Percentiles rank a stretch among this genome's conserved stretches.
These are phyloP conservation scores for Helostoma temminkii DNA, from an alignment of 2,797 vertebrate species.

Conservation along the genomic window DNA sequence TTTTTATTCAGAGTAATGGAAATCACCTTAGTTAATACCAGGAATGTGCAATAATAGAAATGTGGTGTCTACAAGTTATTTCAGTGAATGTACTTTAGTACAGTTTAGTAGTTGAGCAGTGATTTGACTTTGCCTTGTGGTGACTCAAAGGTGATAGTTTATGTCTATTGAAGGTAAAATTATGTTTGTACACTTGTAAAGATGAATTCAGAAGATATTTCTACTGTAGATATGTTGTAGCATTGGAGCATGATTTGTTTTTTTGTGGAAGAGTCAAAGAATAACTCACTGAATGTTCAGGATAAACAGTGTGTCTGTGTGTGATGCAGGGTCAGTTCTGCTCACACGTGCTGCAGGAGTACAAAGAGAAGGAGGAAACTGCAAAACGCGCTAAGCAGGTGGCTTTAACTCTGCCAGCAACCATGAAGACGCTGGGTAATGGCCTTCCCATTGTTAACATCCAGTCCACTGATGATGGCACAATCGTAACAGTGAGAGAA, in stretches of 20 bases:
- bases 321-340: conserved; percentile 84
- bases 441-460: conserved; percentile 79
- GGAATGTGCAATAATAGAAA: conserved; percentile 32
- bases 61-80: conserved; percentile 17
- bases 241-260: neutral
- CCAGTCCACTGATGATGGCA: conserved; percentile 73
- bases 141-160: neutral
- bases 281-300: neutral
- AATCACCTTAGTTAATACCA: conserved; percentile 13
- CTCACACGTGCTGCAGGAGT: conserved; percentile 83
- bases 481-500: conserved; percentile 83
- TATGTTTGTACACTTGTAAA: too few species aligned
- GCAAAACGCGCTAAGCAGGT: conserved; percentile 72
- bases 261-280: neutral
- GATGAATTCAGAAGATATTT: too few species aligned
- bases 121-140: conserved; percentile 6
- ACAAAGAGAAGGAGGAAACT: conserved; percentile 78
- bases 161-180: too few species aligned
- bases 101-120: conserved; percentile 6
- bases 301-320: neutral
- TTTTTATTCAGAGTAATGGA: conserved; percentile 36
- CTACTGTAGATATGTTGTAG: neutral
- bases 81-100: conserved; percentile 15
- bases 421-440: conserved; percentile 54
- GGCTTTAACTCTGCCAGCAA: conserved; percentile 82